A percentile compares a stretch with the other conserved stretches of the same genome.
Conservation (phyloP, 2,888 invertebrate genomes). For the Zaprionus obscuricornis region DNA sequence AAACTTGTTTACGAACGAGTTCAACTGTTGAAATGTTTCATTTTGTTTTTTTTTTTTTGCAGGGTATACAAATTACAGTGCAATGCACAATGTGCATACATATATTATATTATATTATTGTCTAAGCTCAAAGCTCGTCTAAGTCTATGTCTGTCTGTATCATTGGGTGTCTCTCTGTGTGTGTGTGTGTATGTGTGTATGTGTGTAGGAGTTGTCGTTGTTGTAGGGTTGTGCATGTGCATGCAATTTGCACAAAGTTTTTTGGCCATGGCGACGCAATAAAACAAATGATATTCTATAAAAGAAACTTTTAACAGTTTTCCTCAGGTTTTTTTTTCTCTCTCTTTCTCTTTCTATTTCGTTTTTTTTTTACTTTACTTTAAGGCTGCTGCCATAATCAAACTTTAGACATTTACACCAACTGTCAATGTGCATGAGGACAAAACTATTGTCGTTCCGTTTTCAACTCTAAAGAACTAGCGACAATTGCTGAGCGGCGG, state of each 20-base stretch:
- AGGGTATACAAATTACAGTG: too few species aligned
- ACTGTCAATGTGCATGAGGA: constrained; percentile 47
- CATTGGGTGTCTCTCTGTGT: not conserved
- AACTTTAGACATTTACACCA: constrained; percentile 68
- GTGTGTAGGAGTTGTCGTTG: too few species aligned
- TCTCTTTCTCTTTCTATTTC: not conserved
- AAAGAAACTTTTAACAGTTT: constrained; percentile 64
- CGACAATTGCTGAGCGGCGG: too few species aligned
- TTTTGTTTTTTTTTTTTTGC: too few species aligned
- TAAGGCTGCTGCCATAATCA: constrained; percentile 54
- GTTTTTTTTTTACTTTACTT: constrained; percentile 8
- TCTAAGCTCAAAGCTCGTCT: too few species aligned
- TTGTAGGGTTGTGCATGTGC: constrained; percentile 39
- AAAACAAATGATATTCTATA: constrained; percentile 72
- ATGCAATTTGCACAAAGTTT: constrained; percentile 69
- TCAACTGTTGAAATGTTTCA: too few species aligned
- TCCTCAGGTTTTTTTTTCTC: constrained; percentile 37
- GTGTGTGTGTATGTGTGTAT: constrained; percentile 12
- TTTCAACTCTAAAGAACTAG: too few species aligned
- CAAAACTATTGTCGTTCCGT: too few species aligned
- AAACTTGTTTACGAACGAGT: too few species aligned
- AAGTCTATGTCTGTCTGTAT: constrained; percentile 1
- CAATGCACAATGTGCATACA: too few species aligned
- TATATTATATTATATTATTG: too few species aligned
- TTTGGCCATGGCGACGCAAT: constrained; percentile 58